phyloP scores from a whole-genome alignment of 1,140 invertebrate genomes.

The Zaprionus kolodkinae region DNA sequence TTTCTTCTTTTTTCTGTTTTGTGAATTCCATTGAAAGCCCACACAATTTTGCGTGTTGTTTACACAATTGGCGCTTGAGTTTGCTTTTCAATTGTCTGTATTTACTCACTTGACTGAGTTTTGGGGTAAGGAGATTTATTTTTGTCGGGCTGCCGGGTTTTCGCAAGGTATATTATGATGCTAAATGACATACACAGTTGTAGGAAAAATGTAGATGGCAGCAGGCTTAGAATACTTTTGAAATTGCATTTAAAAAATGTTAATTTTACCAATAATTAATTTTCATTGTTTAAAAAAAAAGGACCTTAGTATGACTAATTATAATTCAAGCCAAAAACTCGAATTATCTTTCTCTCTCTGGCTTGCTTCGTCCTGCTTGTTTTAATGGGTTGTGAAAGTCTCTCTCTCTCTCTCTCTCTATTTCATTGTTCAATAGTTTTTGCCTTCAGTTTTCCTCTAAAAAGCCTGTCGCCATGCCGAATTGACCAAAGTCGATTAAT shows the following conservation, averaged over 20 bases:
- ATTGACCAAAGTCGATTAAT: conserved; percentile 25
- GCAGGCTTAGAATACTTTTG: too few species aligned
- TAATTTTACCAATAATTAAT: too few species aligned
- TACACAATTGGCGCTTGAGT: background rate
- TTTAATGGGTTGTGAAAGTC: too few species aligned
- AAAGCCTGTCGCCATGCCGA: background rate
- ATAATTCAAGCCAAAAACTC: too few species aligned
- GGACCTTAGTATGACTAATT: too few species aligned
- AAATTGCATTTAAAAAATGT: too few species aligned
- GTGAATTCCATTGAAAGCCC: background rate
- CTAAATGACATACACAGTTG: too few species aligned
- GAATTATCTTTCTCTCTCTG: background rate
- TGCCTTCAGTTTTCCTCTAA: background rate
- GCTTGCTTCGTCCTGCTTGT: too few species aligned
- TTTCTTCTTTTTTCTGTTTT: background rate
- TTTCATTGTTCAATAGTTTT: background rate
- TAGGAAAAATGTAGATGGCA: too few species aligned
- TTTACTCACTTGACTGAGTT: conserved; percentile 58
- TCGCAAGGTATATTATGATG: background rate
- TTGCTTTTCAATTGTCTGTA: conserved; percentile 11
- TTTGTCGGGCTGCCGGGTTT: background rate
- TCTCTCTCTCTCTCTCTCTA: background rate
- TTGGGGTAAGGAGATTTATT: conserved; percentile 45
- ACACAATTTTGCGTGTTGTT: conserved; percentile 7
- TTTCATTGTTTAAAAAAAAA: too few species aligned